These are phyloP conservation scores for Actinernus sp. DNA, from an alignment of 92 coral and sea anemone genomes.

Conservation along the genomic window DNA sequence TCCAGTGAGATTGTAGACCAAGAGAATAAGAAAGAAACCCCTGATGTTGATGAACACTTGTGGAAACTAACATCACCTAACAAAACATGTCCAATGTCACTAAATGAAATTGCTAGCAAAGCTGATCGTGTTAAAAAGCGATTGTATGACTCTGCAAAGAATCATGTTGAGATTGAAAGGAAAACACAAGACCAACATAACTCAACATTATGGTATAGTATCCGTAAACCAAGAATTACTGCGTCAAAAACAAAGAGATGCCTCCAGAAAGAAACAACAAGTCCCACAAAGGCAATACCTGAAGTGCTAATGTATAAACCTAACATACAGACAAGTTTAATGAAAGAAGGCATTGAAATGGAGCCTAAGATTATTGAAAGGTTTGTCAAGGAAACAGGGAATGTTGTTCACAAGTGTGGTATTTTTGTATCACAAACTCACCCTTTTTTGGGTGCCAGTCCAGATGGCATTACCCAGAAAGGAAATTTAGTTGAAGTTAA, in stretches of 20 bases:
- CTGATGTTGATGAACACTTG: constrained; percentile 12
- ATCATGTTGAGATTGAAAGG: constrained; percentile 42
- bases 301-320: constrained; percentile 38
- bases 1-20: constrained; percentile 11
- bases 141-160: constrained; percentile 33
- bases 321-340: constrained; percentile 42
- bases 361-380: constrained; percentile 38
- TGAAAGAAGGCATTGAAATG: constrained; percentile 67
- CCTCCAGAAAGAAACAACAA: constrained; percentile 45
- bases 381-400: constrained; percentile 55
- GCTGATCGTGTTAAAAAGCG: constrained; percentile 45
- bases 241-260: constrained; percentile 69
- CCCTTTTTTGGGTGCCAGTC: constrained; percentile 54
- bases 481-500: constrained; percentile 51
- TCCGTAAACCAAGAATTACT: constrained; percentile 70
- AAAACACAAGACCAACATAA: constrained; percentile 59
- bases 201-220: constrained; percentile 61
- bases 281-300: constrained; percentile 59
- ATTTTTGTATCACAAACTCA: constrained; percentile 28
- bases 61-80: constrained; percentile 54
- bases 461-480: constrained; percentile 60
- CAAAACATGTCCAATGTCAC: constrained; percentile 49
- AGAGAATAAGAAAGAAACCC: constrained; percentile 13
- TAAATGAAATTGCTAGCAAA: constrained; percentile 24
- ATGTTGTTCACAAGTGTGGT: constrained; percentile 39